phyloP scores from a whole-genome alignment of 2,797 vertebrate species.

The Ataeniobius toweri region DNA sequence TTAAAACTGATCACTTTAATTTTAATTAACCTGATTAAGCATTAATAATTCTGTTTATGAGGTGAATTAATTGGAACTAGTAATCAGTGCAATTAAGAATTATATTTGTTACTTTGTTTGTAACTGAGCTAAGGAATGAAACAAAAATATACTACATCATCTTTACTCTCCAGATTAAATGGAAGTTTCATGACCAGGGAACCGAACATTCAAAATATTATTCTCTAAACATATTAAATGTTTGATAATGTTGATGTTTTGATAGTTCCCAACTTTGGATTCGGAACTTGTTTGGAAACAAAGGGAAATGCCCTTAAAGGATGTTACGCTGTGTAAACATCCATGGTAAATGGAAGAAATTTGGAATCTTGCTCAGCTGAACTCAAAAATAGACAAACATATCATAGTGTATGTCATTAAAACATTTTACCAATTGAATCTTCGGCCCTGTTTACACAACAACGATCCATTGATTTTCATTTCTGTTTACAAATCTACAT shows the following conservation, averaged over 20 bases:
- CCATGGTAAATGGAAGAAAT: not conserved
- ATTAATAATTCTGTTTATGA: not conserved
- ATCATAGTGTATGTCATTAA: not conserved
- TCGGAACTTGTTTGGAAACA: not conserved
- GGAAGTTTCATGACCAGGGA: not conserved
- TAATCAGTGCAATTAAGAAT: not conserved
- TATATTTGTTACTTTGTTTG: not conserved
- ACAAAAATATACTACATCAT: not conserved
- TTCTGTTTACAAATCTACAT: too few relatives aligned
- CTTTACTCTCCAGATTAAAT: not conserved
- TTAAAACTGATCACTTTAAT: not conserved
- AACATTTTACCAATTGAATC: not conserved
- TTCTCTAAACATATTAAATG: not conserved
- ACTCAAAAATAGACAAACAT: not conserved
- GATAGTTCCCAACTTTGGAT: not conserved
- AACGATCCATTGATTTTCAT: too few relatives aligned
- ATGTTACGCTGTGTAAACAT: not conserved
- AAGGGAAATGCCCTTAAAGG: not conserved
- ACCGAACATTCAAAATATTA: not conserved
- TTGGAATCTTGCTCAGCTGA: not conserved
- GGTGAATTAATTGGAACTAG: not conserved
- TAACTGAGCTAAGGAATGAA: too few relatives aligned
- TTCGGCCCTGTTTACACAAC: not conserved
- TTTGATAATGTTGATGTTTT: not conserved
- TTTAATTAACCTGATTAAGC: too few relatives aligned